Conservation (phyloP, 2,113 vertebrate genomes). For the Salvelinus fontinalis region DNA sequence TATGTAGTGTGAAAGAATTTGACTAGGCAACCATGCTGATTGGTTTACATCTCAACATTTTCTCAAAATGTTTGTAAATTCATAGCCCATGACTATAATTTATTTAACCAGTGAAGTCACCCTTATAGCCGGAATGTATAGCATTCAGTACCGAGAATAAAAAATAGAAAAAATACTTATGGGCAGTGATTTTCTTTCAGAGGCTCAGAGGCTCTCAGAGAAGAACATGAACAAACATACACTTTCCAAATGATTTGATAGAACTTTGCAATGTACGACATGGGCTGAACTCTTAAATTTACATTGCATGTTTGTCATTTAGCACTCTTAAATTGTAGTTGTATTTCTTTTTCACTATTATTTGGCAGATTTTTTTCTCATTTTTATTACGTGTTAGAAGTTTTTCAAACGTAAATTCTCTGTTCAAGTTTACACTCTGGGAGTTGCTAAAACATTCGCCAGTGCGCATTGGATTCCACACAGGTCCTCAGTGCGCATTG, state of each 20-base stretch:
- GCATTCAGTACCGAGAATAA: not conserved
- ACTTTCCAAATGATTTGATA: constrained; percentile 36
- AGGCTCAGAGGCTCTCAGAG: constrained; percentile 13
- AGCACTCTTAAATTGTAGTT: not conserved
- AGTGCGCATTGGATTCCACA: not conserved
- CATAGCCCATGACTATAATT: not conserved
- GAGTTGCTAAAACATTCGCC: not conserved
- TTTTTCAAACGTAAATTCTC: not conserved
- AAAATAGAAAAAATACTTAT: not conserved
- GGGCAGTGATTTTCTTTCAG: not conserved
- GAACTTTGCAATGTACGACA: constrained; percentile 50
- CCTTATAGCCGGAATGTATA: no score
- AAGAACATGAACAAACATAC: constrained; percentile 22
- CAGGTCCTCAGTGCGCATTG: constrained; percentile 11
- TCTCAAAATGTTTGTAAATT: constrained; percentile 19
- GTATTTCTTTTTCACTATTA: not conserved
- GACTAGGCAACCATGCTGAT: constrained; percentile 42
- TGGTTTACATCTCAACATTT: constrained; percentile 51
- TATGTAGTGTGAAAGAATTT: constrained; percentile 43
- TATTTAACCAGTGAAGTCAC: no score
- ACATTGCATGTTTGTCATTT: no score
- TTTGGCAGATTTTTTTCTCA: not conserved
- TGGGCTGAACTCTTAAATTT: constrained; percentile 62
- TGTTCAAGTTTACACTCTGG: not conserved
- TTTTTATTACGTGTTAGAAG: not conserved